Base-by-base conservation (phyloP, 2,888 invertebrate species). In the Epinotia ramella region DNA sequence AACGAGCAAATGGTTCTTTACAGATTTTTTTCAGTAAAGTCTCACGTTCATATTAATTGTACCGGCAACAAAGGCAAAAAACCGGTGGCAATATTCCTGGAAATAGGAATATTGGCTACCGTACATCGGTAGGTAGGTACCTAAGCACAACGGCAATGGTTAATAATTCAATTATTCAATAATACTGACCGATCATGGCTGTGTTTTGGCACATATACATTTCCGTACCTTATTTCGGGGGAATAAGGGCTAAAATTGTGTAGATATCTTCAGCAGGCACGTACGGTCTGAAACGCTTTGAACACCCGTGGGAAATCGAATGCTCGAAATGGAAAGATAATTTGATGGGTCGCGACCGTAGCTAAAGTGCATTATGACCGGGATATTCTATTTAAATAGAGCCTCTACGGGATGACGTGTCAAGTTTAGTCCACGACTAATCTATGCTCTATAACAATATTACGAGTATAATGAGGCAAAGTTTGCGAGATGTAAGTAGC, bases 281-380 rank as follows among this genome's bases (percentile, higher is more conserved):
- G n/a, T 3, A n/a, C 16, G n/a, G 53, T 6, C 53, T 53, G 53
- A n/a, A 53, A 53, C 16, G 53, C 40, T 53, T 53, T 2, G 53
- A n/a, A 46, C 16, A 49, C 66, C 66, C 67, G 56, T 56, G 67
- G 67, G 67, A 67, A 65, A 67, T 66, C 66, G 40, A 40, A n/a
- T 33, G 67, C 56, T 57, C 67, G 67, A 18, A 57, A 56, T 67
- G 65, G 49, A 65, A 40, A 63, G 46, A 57, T 67, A 57, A 67
- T 67, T 67, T 67, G 67, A 66, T 66, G 66, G 53, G 40, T 56
- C 33, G 66, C 66, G 56, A 67, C 67, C 67, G 67, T 53, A 33
- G 33, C 67, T 67, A 40, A 67, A 67, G 67, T 67, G 67, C 67
- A 67, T 67, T 67, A 67, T 67, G 33, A 56, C 18, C 12, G 20